phyloP scores from a whole-genome alignment of 2,113 vertebrate genomes.

The Toxostoma redivivum region DNA sequence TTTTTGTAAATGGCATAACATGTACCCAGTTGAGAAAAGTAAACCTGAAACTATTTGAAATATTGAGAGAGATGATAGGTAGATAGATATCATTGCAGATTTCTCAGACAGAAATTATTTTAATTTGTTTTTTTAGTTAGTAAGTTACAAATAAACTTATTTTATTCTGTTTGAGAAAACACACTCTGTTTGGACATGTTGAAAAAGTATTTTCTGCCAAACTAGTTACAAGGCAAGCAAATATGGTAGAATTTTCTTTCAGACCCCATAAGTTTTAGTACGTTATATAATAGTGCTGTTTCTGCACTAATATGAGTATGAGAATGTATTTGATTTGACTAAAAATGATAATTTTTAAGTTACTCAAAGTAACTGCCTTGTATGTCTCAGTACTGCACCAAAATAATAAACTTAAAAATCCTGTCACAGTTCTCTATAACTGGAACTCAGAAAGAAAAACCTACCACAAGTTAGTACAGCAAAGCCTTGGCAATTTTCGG shows the following conservation, averaged over 20 bases:
- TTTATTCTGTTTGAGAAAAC: background rate
- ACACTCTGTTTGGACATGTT: background rate
- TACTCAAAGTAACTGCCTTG: background rate
- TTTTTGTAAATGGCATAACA: accelerated
- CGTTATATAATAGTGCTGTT: background rate
- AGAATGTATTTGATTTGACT: background rate
- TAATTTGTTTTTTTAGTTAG: background rate
- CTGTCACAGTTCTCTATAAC: background rate
- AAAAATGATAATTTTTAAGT: background rate
- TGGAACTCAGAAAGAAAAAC: background rate
- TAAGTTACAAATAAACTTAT: background rate
- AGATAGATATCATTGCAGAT: background rate
- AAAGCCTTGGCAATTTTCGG: background rate
- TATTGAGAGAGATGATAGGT: background rate
- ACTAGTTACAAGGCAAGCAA: background rate
- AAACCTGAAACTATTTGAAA: background rate
- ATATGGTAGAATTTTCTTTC: background rate
- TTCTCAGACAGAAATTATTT: background rate
- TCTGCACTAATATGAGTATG: background rate
- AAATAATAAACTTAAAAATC: background rate
- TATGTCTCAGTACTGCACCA: background rate
- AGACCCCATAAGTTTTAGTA: background rate
- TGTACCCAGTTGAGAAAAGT: background rate
- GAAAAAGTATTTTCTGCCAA: background rate
- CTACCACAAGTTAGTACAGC: background rate